Base-by-base conservation (phyloP, 2,113 vertebrate species). In the Sclerurus mexicanus region DNA sequence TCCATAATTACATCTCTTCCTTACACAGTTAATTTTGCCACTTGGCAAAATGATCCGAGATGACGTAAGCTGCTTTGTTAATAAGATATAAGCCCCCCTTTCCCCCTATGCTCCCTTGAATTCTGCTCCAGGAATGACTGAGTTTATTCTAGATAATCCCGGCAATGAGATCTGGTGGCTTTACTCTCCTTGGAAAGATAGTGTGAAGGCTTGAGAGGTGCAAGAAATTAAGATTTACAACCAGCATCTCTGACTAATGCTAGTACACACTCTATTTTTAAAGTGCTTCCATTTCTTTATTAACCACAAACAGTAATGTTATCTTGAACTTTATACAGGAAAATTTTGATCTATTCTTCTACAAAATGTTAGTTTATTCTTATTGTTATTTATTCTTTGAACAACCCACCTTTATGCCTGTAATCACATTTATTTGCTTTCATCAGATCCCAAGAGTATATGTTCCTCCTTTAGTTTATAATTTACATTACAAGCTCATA, bases 391-490 rank as follows among this genome's bases (percentile, higher is more conserved):
- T 84, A 37, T n/a, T 33, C 33, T 69, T 92, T 63, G 55, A 87
- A 68, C 10, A 56, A 30, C 4, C 30, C 60, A 6, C 8, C 35
- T 68, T 83, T 78, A 47, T 83, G 50, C 7, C 6, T 91, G 12
- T 85, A 58, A 76, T 82, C 14, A 25, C 21, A 56, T 80, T 92
- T 78, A 37, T 49, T 62, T 5, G n/a, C n/a, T 82, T 82, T 79
- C 3, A 1, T 64, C 25, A 72, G 52, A 28, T 24, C 47, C 69
- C 47, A 86, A 31, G 52, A 68, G 9, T 37, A 24, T 55, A 44
- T 5, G 3, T 93, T 96, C 75, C 39, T 97, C 46, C 46, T 84
- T 91, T 50, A 77, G 85, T 93, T 97, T 91, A 90, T 96, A 55
- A 93, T 80, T 87, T 93, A 63, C 74, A 73, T 55, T 33, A 53